Evolutionary conservation across 2,113 vertebrate species (phyloP).

Genomic region (Trogon surrucura): DNA sequence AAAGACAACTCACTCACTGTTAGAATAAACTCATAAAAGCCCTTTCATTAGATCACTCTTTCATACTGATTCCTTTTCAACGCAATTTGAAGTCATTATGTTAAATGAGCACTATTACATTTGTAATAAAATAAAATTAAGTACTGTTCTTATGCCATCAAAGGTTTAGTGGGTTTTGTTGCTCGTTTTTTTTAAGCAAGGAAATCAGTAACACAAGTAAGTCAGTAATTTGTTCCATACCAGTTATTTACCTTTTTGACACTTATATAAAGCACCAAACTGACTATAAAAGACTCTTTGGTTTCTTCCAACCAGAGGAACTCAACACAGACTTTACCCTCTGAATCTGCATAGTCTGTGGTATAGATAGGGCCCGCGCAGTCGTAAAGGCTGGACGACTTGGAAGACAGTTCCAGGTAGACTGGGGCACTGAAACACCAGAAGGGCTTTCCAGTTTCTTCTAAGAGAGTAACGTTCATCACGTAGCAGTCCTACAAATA

Average conservation of each 20-base stretch:
- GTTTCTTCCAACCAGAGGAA: conserved; percentile 74
- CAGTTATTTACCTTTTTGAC: conserved; percentile 70
- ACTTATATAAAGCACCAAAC: conserved; percentile 72
- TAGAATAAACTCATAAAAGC: neutral
- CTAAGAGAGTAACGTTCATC: conserved; percentile 78
- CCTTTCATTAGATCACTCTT: conserved; percentile 21
- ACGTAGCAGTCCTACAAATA: conserved; percentile 73
- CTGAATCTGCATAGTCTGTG: conserved; percentile 61
- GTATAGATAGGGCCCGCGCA: conserved; percentile 65
- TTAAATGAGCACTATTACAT: conserved; percentile 4
- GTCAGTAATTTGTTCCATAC: conserved; percentile 76
- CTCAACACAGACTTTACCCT: conserved; percentile 67
- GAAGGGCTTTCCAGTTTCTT: conserved; percentile 73
- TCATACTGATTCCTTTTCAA: neutral
- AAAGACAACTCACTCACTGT: neutral
- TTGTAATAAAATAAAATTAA: conserved; percentile 38
- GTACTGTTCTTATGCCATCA: conserved; percentile 7
- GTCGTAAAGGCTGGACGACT: neutral
- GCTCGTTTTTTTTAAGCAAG: neutral
- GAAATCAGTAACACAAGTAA: neutral
- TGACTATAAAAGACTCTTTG: conserved; percentile 70
- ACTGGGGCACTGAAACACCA: conserved; percentile 81
- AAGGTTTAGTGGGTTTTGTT: neutral
- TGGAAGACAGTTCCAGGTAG: neutral
- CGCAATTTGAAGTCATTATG: conserved; percentile 16